A percentile compares a stretch with the other conserved stretches of the same genome.
These are phyloP conservation scores for Dryobotodes eremita DNA, from an alignment of 2,888 invertebrate genomes.

Conservation along the genomic window DNA sequence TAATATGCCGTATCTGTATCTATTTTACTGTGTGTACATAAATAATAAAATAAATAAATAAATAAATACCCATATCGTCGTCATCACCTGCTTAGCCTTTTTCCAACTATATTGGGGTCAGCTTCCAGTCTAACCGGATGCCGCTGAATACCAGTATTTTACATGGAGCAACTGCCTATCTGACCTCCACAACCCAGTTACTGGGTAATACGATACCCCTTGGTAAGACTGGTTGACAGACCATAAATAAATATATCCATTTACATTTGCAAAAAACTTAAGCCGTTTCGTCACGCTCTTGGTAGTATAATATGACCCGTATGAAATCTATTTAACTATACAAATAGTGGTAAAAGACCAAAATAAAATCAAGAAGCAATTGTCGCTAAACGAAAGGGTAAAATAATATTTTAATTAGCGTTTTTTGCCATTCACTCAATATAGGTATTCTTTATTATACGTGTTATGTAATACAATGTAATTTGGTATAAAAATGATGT, in stretches of 20 bases:
- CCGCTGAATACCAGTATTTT: too few relatives aligned
- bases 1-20: too few relatives aligned
- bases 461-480: conserved; percentile 71
- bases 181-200: too few relatives aligned
- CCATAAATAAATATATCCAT: background rate
- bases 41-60: too few relatives aligned
- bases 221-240: too few relatives aligned
- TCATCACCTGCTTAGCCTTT: too few relatives aligned
- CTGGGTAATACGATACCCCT: too few relatives aligned
- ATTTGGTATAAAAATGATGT: conserved; percentile 72
- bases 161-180: too few relatives aligned
- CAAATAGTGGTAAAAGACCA: conserved; percentile 11
- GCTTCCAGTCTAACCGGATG: too few relatives aligned
- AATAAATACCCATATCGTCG: too few relatives aligned
- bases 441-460: conserved; percentile 61
- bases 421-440: conserved; percentile 58
- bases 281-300: conserved; percentile 8
- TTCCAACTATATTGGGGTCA: too few relatives aligned
- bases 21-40: too few relatives aligned
- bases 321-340: conserved; percentile 28
- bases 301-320: background rate
- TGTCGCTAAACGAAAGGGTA: conserved; percentile 43
- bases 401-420: conserved; percentile 33
- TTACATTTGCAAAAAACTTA: conserved; percentile 2
- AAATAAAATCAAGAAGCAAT: conserved; percentile 19